Conservation (phyloP, 2,888 invertebrate species). For the Elaeidobius kamerunicus region DNA sequence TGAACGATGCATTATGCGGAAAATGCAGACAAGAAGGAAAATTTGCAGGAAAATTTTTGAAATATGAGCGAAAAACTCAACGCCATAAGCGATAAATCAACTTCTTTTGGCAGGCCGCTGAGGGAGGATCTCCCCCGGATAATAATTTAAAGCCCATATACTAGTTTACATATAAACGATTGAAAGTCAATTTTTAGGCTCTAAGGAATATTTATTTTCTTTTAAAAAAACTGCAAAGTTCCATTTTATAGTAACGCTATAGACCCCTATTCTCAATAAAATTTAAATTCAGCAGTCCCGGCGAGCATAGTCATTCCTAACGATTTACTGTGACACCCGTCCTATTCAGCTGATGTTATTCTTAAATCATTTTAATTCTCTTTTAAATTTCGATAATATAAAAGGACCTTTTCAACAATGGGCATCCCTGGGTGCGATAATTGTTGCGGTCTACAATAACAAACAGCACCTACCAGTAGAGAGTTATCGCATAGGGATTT, state of each 20-base stretch:
- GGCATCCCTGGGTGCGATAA: constrained; percentile 22
- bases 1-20: constrained; percentile 16
- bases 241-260: too few relatives aligned
- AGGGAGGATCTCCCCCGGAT: constrained; percentile 14
- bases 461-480: constrained; percentile 18
- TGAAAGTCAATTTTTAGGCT: constrained; percentile 10
- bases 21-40: constrained; percentile 19
- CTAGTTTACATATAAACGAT: constrained; percentile 9
- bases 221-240: too few relatives aligned
- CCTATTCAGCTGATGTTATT: constrained; percentile 15
- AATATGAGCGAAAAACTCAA: constrained; percentile 24
- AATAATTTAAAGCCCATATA: constrained; percentile 16
- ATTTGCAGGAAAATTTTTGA: constrained; percentile 24
- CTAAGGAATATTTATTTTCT: too few relatives aligned
- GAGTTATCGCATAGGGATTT: constrained; percentile 22
- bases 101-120: constrained; percentile 18
- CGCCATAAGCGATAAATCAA: constrained; percentile 24
- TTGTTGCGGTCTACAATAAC: constrained; percentile 23
- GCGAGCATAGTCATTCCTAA: constrained; percentile 2
- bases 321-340: constrained; percentile 16
- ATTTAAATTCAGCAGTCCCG: background rate
- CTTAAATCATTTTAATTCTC: constrained; percentile 20
- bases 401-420: constrained; percentile 20
- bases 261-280: background rate
- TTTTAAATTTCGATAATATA: constrained; percentile 24